A percentile compares a stretch with the other conserved stretches of the same genome.
These are phyloP conservation scores for Tholera decimalis DNA, from an alignment of 2,888 invertebrate genomes.

Conservation along the genomic window DNA sequence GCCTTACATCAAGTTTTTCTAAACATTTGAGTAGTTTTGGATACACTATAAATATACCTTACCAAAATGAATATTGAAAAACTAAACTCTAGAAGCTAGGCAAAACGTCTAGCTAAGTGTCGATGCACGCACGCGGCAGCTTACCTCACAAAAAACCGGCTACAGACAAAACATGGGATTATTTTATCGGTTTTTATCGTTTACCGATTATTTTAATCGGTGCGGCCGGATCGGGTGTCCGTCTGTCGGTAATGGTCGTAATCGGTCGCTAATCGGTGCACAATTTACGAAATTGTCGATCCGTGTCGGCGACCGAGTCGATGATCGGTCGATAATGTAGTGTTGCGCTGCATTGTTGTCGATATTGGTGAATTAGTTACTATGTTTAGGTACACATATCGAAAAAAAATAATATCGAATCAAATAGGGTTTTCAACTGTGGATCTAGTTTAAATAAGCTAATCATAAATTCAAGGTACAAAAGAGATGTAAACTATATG, in stretches of 20 bases:
- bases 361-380: constrained; percentile 59
- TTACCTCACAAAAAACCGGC: constrained; percentile 79
- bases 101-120: constrained; percentile 68
- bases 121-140: constrained; percentile 60
- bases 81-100: constrained; percentile 56
- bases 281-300: constrained; percentile 91
- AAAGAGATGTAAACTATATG: neutral
- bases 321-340: constrained; percentile 80
- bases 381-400: constrained; percentile 9
- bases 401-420: neutral
- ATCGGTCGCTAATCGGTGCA: constrained; percentile 90
- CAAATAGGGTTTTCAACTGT: neutral
- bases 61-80: constrained; percentile 15
- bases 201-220: constrained; percentile 91
- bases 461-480: constrained; percentile 10
- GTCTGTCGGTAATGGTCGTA: constrained; percentile 90
- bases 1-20: constrained; percentile 5
- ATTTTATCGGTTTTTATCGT: constrained; percentile 89
- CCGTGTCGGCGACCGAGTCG: constrained; percentile 89
- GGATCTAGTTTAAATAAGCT: constrained; percentile 13
- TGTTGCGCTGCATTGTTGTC: constrained; percentile 78
- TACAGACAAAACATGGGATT: constrained; percentile 79
- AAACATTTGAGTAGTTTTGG: neutral
- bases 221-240: constrained; percentile 86
- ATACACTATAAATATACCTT: constrained; percentile 1